A percentile compares a stretch with the other conserved stretches of the same genome.
Evolutionary conservation across 2,888 invertebrate genomes (phyloP).

Genomic region (Metopia argyrocephala): DNA sequence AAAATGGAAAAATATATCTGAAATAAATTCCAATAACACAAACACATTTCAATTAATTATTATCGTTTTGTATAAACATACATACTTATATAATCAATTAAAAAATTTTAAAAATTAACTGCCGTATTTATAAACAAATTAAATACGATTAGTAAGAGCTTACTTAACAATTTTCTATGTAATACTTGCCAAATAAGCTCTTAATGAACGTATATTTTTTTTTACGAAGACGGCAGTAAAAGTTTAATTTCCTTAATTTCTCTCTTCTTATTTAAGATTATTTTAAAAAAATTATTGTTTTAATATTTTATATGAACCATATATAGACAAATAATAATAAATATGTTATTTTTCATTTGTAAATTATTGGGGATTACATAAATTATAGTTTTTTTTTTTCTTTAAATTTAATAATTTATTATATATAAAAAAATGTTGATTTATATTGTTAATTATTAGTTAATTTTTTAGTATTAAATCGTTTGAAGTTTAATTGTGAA

Average conservation of each 20-base stretch:
- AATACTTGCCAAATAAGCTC: no score
- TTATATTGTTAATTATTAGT: constrained; percentile 4
- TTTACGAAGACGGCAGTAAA: no score
- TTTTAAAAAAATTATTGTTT: no score
- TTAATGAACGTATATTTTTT: no score
- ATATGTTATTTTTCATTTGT: constrained; percentile 10
- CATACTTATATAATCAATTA: no score
- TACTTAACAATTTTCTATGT: no score
- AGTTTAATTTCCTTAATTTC: no score
- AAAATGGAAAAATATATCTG: constrained; percentile 19
- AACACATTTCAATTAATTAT: constrained; percentile 48
- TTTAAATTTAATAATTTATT: constrained; percentile 40
- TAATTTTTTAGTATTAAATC: constrained; percentile 31
- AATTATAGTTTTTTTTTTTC: constrained; percentile 30
- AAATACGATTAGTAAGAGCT: no score
- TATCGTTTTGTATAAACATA: not conserved
- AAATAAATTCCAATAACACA: constrained; percentile 43
- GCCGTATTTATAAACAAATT: no score
- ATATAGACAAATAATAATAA: constrained; percentile 53
- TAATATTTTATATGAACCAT: not conserved
- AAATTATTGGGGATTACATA: constrained; percentile 48
- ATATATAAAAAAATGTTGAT: constrained; percentile 59
- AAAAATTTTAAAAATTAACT: no score
- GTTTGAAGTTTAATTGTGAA: constrained; percentile 60
- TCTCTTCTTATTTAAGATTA: no score